phyloP scores from a whole-genome alignment of 2,797 vertebrate genomes.

The Ibycter americanus region DNA sequence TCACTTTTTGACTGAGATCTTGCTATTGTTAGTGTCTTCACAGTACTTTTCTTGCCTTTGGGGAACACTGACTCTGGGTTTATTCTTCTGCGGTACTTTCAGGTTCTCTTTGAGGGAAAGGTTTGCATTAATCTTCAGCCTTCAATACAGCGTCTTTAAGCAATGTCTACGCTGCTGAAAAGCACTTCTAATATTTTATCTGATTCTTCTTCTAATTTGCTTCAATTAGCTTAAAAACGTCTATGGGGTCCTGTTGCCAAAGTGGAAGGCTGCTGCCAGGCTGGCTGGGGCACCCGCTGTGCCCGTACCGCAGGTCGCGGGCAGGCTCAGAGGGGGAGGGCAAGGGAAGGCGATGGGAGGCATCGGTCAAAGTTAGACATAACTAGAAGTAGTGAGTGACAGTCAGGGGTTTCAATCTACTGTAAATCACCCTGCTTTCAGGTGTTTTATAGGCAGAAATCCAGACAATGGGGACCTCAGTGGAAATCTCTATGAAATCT shows the following conservation, averaged over 20 bases:
- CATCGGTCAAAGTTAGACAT: no score
- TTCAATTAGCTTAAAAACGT: no score
- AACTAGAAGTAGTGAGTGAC: not conserved
- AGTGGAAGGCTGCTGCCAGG: not conserved
- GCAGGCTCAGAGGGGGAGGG: no score
- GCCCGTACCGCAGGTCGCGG: not conserved
- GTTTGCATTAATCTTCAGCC: not conserved
- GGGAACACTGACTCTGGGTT: not conserved
- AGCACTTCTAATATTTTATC: not conserved
- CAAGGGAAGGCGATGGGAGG: rapidly evolving
- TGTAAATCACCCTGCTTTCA: not conserved
- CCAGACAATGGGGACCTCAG: rapidly evolving
- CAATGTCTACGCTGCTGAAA: not conserved
- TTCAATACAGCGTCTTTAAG: not conserved
- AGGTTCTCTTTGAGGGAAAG: not conserved
- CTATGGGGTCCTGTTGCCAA: not conserved
- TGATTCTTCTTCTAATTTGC: not conserved
- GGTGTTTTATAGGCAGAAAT: not conserved
- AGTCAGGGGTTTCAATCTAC: rapidly evolving
- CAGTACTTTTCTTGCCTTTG: not conserved
- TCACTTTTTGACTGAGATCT: not conserved
- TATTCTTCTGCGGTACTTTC: not conserved
- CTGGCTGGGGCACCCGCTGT: not conserved
- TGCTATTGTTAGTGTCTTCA: rapidly evolving
- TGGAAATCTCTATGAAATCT: not conserved